Evolutionary conservation across 2,113 vertebrate species (phyloP), one percentile per base, ranked within the genome.

Genomic region (Heptranchias perlo): DNA sequence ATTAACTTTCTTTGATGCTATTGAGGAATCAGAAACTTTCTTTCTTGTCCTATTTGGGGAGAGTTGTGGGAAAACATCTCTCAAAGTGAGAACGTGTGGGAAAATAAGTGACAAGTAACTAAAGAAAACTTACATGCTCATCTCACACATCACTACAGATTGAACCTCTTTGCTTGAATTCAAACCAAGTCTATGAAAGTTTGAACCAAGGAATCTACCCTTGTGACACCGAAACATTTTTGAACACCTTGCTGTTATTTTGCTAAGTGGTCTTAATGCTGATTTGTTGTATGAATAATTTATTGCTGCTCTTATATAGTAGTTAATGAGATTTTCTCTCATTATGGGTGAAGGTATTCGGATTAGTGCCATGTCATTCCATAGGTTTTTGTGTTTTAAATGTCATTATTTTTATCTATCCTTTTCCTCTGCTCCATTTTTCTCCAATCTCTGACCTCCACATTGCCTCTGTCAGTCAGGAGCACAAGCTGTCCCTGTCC

Each of bases 281-380:
- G 86, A 54, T 54, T 89, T 89, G 10, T 89, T 54, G 25, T 54
- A 89, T 54, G 91, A 64, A 93, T 64, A 62, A 93, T 93, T n/a
- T 93, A 23, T 93, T 93, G 31, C 35, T 52, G 47, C 25, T 89
- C 58, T 39, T 64, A 35, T 58, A 31, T 54, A 89, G 86, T 52
- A 54, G 23, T 73, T 73, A 73, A 73, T 73, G 69, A 35, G 69
- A 35, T 73, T 89, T 89, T 86, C 49, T 35, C 49, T 54, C 58
- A 52, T 82, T 14, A 82, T 89, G 86, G 31, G 49, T 86, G 10
- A 89, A 89, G 8, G 7, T 54, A 54, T 58, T 31, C 16, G 4
- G 52, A 52, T 54, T 58, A 35, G 23, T 54, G 23, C 49, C 28
- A 52, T 89, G 54, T 89, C 25, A 89, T 54, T 89, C 28, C 2